Base-by-base conservation (phyloP, 2,113 vertebrate genomes). In the Vanacampus margaritifer region DNA sequence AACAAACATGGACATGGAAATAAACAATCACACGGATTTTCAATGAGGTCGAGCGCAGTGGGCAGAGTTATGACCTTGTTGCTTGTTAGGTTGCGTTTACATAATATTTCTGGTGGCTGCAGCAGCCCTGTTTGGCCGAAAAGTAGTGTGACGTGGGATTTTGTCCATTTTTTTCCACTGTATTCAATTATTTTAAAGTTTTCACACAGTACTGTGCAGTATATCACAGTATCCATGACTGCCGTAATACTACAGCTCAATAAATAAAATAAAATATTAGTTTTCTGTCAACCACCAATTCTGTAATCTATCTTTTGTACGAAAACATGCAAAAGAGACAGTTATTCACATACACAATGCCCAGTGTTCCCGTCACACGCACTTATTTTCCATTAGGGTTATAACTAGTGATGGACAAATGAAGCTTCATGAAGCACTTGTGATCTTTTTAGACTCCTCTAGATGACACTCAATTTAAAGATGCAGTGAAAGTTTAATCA, bases 1-100 rank as follows among this genome's bases (percentile, higher is more conserved):
- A 77, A 82, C 69, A 69, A 28, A 64, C 59, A 32, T 32, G 54
- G 74, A 61, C 59, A 60, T 57, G 10, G 28, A 65, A 64, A 62
- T 35, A 66, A 64, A 81, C 50, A 41, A 57, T n/a, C 46, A 45
- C 23, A 64, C 32, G n/a, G 11, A 32, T 35, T 50, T 74, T 63
- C 10, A 37, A 9, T 28, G 5, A 51, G 28, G 21, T 56, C 71
- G 67, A 71, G 63, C 59, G 6, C 50, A 41, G 6, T 19, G 57
- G 68, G 12, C 28, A 57, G 67, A 70, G 68, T 61, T 66, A 66
- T 72, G 67, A 64, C 69, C 58, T 63, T 3, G 21, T 32, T 75
- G 14, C 59, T 35, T 43, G 24, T 63, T 70, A 72, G 70, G 69
- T 32, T 35, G 36, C 14, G 9, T 51, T n/a, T 51, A 51, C 6